Evolutionary conservation across 1,140 invertebrate genomes (phyloP).

Genomic region (Phthorimaea operculella): DNA sequence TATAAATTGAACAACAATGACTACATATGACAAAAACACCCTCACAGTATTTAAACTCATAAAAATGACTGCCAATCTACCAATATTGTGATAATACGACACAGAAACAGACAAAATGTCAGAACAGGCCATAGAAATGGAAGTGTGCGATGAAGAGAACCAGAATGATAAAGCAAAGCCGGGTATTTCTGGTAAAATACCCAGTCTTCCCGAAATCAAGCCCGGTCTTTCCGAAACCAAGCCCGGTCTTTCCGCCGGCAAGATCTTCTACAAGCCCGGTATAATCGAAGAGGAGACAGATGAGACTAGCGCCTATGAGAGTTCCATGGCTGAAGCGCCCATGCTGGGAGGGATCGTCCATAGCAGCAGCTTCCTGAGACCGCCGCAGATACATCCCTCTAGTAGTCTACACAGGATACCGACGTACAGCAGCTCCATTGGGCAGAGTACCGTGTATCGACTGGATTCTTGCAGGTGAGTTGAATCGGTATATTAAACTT

Average conservation of each 20-base stretch:
- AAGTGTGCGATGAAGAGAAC: slow-evolving; percentile 35
- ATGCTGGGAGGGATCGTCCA: slow-evolving; percentile 30
- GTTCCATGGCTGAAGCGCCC: slow-evolving; percentile 54
- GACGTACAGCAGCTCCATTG: slow-evolving; percentile 63
- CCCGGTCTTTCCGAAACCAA: slow-evolving; percentile 18
- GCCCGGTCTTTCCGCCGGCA: slow-evolving; percentile 35
- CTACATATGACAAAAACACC: too few species aligned
- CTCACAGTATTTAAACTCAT: background rate
- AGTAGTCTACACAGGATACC: slow-evolving; percentile 61
- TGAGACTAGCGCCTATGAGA: slow-evolving; percentile 59
- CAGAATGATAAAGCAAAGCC: slow-evolving; percentile 36
- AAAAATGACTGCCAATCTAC: background rate
- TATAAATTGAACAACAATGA: too few species aligned
- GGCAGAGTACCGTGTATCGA: slow-evolving; percentile 53
- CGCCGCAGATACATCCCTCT: slow-evolving; percentile 42
- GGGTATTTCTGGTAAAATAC: slow-evolving; percentile 15
- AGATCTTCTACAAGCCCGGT: slow-evolving; percentile 63
- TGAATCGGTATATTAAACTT: too few species aligned
- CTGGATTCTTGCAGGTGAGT: slow-evolving; percentile 62
- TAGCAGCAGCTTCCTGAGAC: slow-evolving; percentile 43
- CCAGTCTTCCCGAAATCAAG: slow-evolving; percentile 12
- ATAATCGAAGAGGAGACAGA: slow-evolving; percentile 63
- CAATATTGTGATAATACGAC: background rate
- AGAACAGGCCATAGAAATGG: slow-evolving; percentile 32
- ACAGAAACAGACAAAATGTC: background rate